Evolutionary conservation across 2,888 invertebrate species (phyloP).

Genomic region (Lymantria dispar): DNA sequence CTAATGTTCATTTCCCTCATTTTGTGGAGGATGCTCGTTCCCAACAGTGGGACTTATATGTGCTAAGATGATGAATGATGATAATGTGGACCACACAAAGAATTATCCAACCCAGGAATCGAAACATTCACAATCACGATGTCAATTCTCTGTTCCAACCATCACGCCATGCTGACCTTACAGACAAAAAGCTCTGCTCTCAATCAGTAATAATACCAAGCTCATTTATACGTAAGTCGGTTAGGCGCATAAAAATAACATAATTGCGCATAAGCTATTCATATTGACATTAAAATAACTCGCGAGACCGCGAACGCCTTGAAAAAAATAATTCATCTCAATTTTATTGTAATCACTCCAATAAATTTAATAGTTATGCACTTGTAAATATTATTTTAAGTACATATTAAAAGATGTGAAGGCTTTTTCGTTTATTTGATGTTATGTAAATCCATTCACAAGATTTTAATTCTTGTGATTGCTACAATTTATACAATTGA

Average conservation of each 20-base stretch:
- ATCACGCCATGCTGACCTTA: too few relatives aligned
- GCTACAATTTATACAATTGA: too few relatives aligned
- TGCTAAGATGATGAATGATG: too few relatives aligned
- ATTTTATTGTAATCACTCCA: constrained; percentile 3
- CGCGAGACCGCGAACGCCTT: neutral
- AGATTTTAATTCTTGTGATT: neutral
- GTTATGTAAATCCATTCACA: too few relatives aligned
- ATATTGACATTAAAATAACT: neutral
- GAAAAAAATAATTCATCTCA: constrained; percentile 4
- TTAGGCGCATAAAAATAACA: neutral
- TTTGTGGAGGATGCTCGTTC: too few relatives aligned
- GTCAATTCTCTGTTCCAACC: too few relatives aligned
- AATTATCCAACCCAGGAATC: too few relatives aligned
- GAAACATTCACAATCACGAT: too few relatives aligned
- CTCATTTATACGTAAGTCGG: neutral
- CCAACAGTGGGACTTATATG: too few relatives aligned
- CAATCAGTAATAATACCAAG: neutral
- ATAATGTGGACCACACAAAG: too few relatives aligned
- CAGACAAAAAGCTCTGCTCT: too few relatives aligned
- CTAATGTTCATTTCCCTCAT: too few relatives aligned
- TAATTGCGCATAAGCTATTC: neutral
- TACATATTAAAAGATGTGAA: constrained; percentile 2
- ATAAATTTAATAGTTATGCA: constrained; percentile 4
- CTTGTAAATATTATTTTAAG: constrained; percentile 3
- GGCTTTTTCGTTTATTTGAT: neutral